Base-by-base conservation (phyloP, 1,140 invertebrate species). In the Megalopta genalis region DNA sequence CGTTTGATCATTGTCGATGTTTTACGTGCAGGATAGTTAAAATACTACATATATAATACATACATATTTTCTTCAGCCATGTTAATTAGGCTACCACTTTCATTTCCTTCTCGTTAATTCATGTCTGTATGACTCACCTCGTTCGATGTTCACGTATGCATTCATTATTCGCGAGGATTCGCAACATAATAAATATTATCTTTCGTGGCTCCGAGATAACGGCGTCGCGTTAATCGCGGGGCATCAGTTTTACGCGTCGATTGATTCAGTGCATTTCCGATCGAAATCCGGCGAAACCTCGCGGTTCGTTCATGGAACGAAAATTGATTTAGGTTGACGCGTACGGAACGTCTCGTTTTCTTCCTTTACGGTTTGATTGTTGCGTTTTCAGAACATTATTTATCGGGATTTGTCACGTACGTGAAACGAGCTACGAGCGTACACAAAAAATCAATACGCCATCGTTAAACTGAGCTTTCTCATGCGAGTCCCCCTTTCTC, bases 221-320 rank as follows among this genome's bases (percentile, higher is more conserved):
- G 25, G 4, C n/a, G 2, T 25, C 46, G 0, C 32, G 42, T 32
- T 42, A 66, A 60, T 77, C 25, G 39, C 18, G n/a, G 68, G 46
- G 25, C 65, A 46, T 49, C 54, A 77, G 37, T 69, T 70, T 70
- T 49, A 69, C 42, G 27, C 37, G 27, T 32, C n/a, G 65, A 60
- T 27, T 25, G 57, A 60, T 39, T 27, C 9, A 10, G 21, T 1
- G 42, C 16, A 5, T 18, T 14, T 12, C 46, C 21, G 18, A 69
- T 77, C 32, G 46, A 57, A 25, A 46, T 68, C 69, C 32, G 27
- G 46, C 37, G 42, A 14, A 23, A 32, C 21, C n/a, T 46, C 32
- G 6, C 2, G 2, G 1, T 23, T 27, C 2, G 10, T 42, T 57
- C 16, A 18, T 37, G 27, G 4, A 57, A 57, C 10, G 7, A 54